A percentile compares a stretch with the other conserved stretches of the same genome.
These are phyloP conservation scores for Coracopsis vasa DNA, from an alignment of 2,113 vertebrate species.

Conservation along the genomic window DNA sequence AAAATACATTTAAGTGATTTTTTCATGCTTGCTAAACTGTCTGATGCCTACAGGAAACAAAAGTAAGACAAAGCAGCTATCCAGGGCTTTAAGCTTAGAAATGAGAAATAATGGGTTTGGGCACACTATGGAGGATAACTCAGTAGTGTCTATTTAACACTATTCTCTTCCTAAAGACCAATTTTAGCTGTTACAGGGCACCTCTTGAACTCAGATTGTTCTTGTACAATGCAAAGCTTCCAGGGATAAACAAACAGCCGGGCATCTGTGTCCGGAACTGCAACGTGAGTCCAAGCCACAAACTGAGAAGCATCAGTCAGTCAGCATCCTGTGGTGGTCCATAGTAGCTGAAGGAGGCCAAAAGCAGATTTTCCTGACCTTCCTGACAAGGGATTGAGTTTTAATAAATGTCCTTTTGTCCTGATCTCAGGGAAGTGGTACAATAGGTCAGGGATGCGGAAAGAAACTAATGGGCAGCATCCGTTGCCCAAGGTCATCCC, in stretches of 20 bases:
- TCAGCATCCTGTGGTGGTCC: rapidly evolving
- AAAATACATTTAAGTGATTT: background rate
- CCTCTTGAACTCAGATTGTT: background rate
- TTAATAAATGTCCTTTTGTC: background rate
- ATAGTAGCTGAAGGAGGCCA: background rate
- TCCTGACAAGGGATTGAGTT: background rate
- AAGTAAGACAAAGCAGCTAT: background rate
- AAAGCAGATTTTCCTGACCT: background rate
- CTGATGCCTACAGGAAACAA: background rate
- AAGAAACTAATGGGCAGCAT: background rate
- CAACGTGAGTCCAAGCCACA: background rate
- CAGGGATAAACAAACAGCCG: background rate
- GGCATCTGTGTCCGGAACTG: background rate
- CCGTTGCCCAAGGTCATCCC: background rate
- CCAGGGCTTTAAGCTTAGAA: background rate
- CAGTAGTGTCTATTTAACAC: background rate
- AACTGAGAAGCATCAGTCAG: background rate
- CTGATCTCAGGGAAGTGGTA: background rate
- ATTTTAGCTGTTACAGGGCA: background rate
- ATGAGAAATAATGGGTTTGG: background rate
- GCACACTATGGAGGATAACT: background rate
- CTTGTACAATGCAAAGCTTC: background rate
- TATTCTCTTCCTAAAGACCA: background rate
- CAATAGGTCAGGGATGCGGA: background rate
- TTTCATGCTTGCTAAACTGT: background rate